Conservation (phyloP, 2,797 vertebrate genomes). For the Odontamblyopus rebecca region DNA sequence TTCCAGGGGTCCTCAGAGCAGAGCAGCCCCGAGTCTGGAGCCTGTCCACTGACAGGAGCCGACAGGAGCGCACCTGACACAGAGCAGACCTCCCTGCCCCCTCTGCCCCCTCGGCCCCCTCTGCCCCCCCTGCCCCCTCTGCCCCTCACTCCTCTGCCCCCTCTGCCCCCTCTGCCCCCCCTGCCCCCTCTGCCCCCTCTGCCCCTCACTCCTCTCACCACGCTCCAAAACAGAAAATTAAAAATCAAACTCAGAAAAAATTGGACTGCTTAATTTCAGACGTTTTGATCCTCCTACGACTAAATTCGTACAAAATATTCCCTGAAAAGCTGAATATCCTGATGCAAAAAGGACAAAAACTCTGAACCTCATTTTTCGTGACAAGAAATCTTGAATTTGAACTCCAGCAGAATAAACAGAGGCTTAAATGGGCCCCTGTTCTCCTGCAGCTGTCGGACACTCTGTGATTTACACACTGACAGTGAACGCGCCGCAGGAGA, state of each 20-base stretch:
- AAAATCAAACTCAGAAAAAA: too few species aligned
- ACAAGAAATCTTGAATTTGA: background rate
- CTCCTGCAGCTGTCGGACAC: background rate
- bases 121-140: too few species aligned
- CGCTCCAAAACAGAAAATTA: too few species aligned
- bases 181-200: background rate
- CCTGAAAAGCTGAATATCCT: background rate
- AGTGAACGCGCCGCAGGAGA: slow-evolving; percentile 50
- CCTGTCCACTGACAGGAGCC: slow-evolving; percentile 1
- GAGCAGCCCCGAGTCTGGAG: background rate
- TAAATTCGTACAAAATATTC: too few species aligned
- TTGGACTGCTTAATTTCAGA: too few species aligned
- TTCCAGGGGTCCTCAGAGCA: background rate
- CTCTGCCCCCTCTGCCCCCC: background rate
- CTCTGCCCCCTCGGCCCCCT: too few species aligned
- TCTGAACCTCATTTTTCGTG: too few species aligned
- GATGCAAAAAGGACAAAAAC: background rate
- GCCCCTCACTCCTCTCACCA: too few species aligned
- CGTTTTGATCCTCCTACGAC: too few species aligned
- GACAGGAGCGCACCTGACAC: background rate
- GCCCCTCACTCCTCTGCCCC: too few species aligned
- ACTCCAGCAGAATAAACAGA: background rate
- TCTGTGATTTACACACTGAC: slow-evolving; percentile 56
- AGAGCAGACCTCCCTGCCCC: background rate
- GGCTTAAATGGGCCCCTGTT: background rate